Evolutionary conservation across 2,888 invertebrate species (phyloP), one percentile per base, ranked within the genome.

Genomic region (Monoplex corrugatus): DNA sequence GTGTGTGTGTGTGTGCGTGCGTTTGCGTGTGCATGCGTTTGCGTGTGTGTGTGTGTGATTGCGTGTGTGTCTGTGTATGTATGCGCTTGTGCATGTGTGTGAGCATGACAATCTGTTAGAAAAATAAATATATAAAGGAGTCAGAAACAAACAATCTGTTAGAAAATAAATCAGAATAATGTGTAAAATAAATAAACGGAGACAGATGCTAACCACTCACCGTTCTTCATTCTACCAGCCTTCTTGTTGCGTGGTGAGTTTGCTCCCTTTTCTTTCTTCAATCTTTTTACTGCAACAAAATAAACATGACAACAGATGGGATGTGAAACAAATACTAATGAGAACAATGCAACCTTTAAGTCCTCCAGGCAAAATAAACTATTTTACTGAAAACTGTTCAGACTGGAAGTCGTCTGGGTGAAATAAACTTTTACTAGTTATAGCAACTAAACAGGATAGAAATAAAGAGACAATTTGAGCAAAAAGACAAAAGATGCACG

Each of bases 201-300:
- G 50, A 8, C 8, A 13, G 50, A 13, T 50, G 50, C 10, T 50
- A 8, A n/a, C 68, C 32, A 88, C 90, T 80, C 86, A 91, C 92
- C 94, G 93, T 95, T 94, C 90, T 92, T 94, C 19, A 93, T 88
- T 89, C 93, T 93, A 35, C 89, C 89, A 50, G 89, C 80, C 35
- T 92, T 92, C 45, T 93, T 92, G 89, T 94, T 93, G 89, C 95
- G 90, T n/a, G 95, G 95, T n/a, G 95, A 94, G 90, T 95, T 93
- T 57, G 91, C 89, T 89, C 92, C 90, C 83, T 95, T 95, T 50
- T 95, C 95, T 90, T 94, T 95, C 90, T 94, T 95, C 57, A 94
- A 89, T 89, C 93, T 93, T 89, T 94, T 95, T 8, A 94, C 95
- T 95, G 93, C 32, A 93, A 92, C 35, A 86, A 40, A 75, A 83